Evolutionary conservation across 2,797 vertebrate species (phyloP), one percentile per base, ranked within the genome.

Genomic region (Siniperca scherzeri): DNA sequence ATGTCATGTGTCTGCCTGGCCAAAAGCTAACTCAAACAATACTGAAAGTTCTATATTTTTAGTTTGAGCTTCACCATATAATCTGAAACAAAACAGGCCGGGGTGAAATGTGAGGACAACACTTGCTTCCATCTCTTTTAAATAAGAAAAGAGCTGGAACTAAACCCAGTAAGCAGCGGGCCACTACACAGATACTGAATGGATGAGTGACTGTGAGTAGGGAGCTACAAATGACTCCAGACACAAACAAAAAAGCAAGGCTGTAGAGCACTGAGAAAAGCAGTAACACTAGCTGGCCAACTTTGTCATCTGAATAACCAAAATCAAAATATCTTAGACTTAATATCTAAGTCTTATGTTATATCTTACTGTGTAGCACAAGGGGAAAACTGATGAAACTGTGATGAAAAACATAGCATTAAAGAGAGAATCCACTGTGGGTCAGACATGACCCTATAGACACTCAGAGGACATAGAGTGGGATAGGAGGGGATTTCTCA

Each of bases 181-280:
- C 80, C 64, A 77, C 25, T 81, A 81, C 80, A 88, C 78, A 73
- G 60, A 42, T 10, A 52, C 55, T 80, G 87, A 92, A 89, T 86
- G 84, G 80, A 81, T 88, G 86, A 93, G 81, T 91, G 89, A 87
- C 81, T 82, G 79, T 19, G 46, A 84, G 87, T 19, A 52, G 57
- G 70, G 84, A 87, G 80, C 61, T 87, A 92, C 88, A 92, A 94
- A 95, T 89, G 72, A 89, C 83, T 85, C 77, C 81, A 80, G 77
- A 88, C 74, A 38, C 25, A 3, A 78, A 91, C 84, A 92, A 87
- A 89, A 89, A 76, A 81, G 17, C 67, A 25, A 79, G 40, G 75
- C 74, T 78, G 76, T 64, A 60, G 82, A 74, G 74, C 80, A 70
- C 64, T 10, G 70, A 77, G 75, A 80, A 27, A 69, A 77, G 78